Percentiles rank a stretch among this genome's conserved stretches.
These are phyloP conservation scores for Drosophila paracracens DNA, from an alignment of 2,888 invertebrate genomes.

Conservation along the genomic window DNA sequence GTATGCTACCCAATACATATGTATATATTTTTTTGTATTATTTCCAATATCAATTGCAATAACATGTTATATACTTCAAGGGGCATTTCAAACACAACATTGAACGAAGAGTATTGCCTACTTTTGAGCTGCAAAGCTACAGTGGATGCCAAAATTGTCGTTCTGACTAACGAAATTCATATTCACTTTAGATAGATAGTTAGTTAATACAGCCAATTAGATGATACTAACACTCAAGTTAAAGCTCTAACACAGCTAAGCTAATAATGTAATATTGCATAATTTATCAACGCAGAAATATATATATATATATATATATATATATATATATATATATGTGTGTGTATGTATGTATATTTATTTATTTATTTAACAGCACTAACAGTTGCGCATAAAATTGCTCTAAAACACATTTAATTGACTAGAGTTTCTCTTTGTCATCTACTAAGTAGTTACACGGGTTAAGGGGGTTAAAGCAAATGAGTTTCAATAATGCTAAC, in stretches of 20 bases:
- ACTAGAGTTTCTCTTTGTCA: conserved; percentile 63
- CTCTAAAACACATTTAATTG: conserved; percentile 81
- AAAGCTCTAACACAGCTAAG: conserved; percentile 54
- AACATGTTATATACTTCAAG: conserved; percentile 34
- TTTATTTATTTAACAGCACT: conserved; percentile 67
- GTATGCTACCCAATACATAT: conserved; percentile 6
- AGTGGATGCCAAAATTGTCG: conserved; percentile 16
- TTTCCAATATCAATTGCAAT: conserved; percentile 15
- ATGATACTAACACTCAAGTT: conserved; percentile 11
- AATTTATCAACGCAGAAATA: conserved; percentile 17
- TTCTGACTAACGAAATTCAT: conserved; percentile 13
- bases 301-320: conserved; percentile 6
- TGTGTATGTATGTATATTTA: conserved; percentile 24
- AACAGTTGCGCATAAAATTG: conserved; percentile 75
- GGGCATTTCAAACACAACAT: conserved; percentile 48
- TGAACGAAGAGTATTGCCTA: conserved; percentile 64
- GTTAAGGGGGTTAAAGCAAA: conserved; percentile 50
- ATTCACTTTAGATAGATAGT: conserved; percentile 7
- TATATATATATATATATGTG: background rate
- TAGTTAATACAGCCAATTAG: conserved; percentile 16
- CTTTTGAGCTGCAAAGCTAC: conserved; percentile 53
- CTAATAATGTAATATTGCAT: conserved; percentile 32
- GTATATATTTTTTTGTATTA: conserved; percentile 3
- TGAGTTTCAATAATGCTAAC: conserved; percentile 27
- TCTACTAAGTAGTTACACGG: conserved; percentile 53